These are phyloP conservation scores for Limnodromus scolopaceus DNA, from an alignment of 2,797 vertebrate species.

Conservation along the genomic window DNA sequence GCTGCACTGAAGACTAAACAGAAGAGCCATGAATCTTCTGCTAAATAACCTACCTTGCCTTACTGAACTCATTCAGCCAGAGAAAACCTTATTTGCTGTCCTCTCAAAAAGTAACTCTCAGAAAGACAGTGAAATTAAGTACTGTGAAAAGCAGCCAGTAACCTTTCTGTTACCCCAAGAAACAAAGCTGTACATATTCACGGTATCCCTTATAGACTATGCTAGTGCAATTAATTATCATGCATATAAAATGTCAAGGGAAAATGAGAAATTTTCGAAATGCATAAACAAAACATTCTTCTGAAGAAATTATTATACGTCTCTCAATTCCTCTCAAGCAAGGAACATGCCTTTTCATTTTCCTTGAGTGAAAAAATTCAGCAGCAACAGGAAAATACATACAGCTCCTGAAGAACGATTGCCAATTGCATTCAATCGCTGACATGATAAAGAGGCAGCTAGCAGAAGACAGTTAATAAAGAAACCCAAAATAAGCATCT, in stretches of 20 bases:
- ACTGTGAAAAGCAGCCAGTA: not conserved
- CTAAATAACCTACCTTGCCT: slow-evolving; percentile 34
- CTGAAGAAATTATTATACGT: not conserved
- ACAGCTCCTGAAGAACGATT: not conserved
- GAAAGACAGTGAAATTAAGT: slow-evolving; percentile 8
- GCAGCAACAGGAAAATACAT: not conserved
- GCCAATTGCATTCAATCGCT: not conserved
- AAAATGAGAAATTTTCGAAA: not conserved
- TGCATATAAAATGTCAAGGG: not conserved
- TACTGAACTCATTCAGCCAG: slow-evolving; percentile 38
- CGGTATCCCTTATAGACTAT: not conserved
- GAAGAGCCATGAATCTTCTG: slow-evolving; percentile 11
- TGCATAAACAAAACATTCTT: not conserved
- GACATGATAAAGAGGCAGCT: not conserved
- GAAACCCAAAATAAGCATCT: not conserved
- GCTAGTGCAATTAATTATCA: not conserved
- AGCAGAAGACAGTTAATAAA: not conserved
- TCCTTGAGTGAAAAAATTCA: slow-evolving; percentile 9
- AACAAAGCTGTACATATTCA: not conserved
- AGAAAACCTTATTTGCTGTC: slow-evolving; percentile 10
- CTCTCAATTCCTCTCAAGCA: not conserved
- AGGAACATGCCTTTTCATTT: not conserved
- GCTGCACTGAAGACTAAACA: not conserved
- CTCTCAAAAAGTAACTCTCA: not conserved
- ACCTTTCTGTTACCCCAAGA: not conserved